These are phyloP conservation scores for Pristionchus entomophagus DNA, from an alignment of 2,888 invertebrate genomes.

Conservation along the genomic window DNA sequence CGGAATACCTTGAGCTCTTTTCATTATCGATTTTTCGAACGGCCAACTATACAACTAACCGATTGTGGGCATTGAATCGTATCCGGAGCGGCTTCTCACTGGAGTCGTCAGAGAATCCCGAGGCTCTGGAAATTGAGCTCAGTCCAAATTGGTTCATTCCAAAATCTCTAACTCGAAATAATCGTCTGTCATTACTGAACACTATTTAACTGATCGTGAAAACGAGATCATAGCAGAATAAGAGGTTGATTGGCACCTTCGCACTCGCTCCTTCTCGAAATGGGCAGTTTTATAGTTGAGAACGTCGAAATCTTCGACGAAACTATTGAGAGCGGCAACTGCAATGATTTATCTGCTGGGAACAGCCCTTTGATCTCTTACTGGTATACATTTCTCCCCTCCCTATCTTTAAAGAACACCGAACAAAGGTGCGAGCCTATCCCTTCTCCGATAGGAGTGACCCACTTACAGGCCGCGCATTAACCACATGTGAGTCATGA, in stretches of 20 bases:
- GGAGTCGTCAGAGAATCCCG: constrained; percentile 27
- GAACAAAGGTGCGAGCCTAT: constrained; percentile 8
- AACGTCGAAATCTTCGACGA: constrained; percentile 72
- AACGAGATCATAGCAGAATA: neutral
- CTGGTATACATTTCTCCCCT: neutral
- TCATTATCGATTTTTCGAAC: too few relatives aligned
- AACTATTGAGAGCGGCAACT: constrained; percentile 67
- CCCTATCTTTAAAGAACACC: neutral
- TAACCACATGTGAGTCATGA: constrained; percentile 43
- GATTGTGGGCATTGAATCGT: constrained; percentile 63
- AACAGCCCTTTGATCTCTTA: neutral
- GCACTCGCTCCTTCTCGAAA: constrained; percentile 20
- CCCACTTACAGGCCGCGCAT: constrained; percentile 39
- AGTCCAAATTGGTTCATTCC: too few relatives aligned
- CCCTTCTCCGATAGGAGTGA: constrained; percentile 19
- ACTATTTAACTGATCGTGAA: too few relatives aligned
- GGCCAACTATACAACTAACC: too few relatives aligned
- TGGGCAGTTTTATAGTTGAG: constrained; percentile 65
- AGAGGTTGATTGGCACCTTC: constrained; percentile 12
- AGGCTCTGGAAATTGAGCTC: constrained; percentile 30
- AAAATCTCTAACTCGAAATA: too few relatives aligned
- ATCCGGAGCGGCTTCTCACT: constrained; percentile 56
- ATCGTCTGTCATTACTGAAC: too few relatives aligned
- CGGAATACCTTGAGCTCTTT: constrained; percentile 1
- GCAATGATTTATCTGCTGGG: constrained; percentile 38